These are phyloP conservation scores for Idaea biselata DNA, from an alignment of 2,888 invertebrate genomes.

Conservation along the genomic window DNA sequence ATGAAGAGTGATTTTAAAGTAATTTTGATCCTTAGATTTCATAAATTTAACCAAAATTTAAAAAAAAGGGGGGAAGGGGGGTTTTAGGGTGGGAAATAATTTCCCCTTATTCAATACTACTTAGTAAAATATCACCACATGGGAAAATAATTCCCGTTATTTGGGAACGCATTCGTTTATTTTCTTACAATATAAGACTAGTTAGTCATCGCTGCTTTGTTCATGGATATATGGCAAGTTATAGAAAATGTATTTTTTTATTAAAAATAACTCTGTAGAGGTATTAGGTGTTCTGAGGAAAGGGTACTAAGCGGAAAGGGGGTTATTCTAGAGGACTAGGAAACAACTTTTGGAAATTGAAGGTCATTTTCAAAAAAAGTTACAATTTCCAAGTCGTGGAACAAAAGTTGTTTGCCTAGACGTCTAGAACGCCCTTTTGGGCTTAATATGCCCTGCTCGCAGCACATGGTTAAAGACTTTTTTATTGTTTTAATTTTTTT, in stretches of 20 bases:
- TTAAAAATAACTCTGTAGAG: not conserved
- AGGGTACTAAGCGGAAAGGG: no score
- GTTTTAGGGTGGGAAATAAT: constrained; percentile 22
- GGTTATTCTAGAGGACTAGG: no score
- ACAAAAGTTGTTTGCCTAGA: no score
- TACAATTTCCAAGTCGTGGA: no score
- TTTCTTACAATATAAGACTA: constrained; percentile 16
- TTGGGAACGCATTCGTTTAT: constrained; percentile 12
- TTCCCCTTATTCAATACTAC: constrained; percentile 21
- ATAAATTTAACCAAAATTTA: constrained; percentile 2
- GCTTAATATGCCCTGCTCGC: no score
- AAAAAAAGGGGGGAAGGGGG: constrained; percentile 10
- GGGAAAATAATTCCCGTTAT: constrained; percentile 23
- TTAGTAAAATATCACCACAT: constrained; percentile 15
- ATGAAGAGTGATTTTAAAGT: constrained; percentile 6
- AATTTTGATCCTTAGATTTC: constrained; percentile 6
- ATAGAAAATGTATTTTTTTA: not conserved
- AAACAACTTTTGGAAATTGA: no score
- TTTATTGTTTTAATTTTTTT: no score
- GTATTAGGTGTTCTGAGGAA: no score
- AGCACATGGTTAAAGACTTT: no score
- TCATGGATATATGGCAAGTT: constrained; percentile 1
- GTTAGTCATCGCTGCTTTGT: constrained; percentile 6
- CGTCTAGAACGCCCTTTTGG: no score
- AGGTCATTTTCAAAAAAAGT: no score